These are phyloP conservation scores for Cantharis lateralis DNA, from an alignment of 2,888 invertebrate species.

Conservation along the genomic window DNA sequence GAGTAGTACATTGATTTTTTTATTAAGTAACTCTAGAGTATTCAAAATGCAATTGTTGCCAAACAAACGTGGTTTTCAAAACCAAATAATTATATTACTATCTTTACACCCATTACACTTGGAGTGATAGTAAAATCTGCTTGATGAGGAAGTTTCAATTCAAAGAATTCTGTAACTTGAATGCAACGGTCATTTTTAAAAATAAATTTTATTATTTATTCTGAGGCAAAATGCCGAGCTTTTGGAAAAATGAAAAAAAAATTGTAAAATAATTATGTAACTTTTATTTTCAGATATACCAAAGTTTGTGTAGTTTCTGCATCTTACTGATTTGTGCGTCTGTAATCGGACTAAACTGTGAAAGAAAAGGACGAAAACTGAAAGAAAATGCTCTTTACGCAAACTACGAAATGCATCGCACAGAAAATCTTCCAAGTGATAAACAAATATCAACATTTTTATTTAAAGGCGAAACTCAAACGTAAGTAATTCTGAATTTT, in stretches of 20 bases:
- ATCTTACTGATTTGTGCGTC: neutral
- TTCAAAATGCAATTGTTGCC: neutral
- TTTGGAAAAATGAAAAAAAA: neutral
- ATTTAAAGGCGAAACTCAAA: constrained; percentile 43
- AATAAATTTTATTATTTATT: neutral
- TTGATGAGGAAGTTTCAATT: neutral
- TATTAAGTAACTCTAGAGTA: neutral
- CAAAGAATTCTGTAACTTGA: neutral
- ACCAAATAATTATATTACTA: no score
- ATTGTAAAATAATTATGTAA: neutral
- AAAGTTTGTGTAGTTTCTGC: neutral
- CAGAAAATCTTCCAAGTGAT: constrained; percentile 45
- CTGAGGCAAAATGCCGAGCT: neutral
- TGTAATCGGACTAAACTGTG: constrained; percentile 22
- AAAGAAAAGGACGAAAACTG: constrained; percentile 28
- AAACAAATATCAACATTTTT: constrained; percentile 49
- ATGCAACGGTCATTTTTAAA: neutral
- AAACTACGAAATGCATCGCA: constrained; percentile 34
- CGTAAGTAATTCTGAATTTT: constrained; percentile 41
- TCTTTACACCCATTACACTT: neutral
- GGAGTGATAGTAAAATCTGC: neutral
- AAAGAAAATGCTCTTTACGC: constrained; percentile 32
- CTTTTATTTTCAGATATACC: neutral
- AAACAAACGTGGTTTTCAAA: no score
- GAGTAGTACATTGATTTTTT: neutral